Percentiles rank a stretch among this genome's conserved stretches.
Conservation (phyloP, 2,113 vertebrate species). For the Puffinus mauretanicus region DNA sequence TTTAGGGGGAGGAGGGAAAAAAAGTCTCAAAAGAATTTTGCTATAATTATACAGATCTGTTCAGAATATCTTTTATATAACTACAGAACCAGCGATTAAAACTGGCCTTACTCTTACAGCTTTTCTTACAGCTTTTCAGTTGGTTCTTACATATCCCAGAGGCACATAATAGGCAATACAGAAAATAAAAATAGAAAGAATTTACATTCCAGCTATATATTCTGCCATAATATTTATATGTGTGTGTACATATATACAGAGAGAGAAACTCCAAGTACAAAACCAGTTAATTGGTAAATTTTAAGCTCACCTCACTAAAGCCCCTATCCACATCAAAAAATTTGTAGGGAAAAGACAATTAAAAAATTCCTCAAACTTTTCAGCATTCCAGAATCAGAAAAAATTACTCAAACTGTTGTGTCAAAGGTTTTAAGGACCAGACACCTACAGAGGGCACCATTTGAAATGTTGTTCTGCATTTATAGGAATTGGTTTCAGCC, state of each 20-base stretch:
- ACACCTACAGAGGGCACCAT: not conserved
- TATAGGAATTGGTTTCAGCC: not conserved
- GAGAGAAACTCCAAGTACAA: conserved; percentile 23
- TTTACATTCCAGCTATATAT: conserved; percentile 27
- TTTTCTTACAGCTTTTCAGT: conserved; percentile 33
- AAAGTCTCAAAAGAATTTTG: not conserved
- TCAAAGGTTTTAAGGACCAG: not conserved
- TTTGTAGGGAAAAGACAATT: not conserved
- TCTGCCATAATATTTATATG: not conserved
- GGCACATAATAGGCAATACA: conserved; percentile 48
- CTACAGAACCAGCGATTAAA: conserved; percentile 4
- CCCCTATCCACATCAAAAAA: not conserved
- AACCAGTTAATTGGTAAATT: conserved; percentile 19
- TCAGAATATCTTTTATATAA: conserved; percentile 24
- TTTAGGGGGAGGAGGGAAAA: not conserved
- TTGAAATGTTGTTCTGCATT: not conserved
- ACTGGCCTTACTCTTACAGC: conserved; percentile 5
- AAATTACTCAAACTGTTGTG: not conserved
- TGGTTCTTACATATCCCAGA: conserved; percentile 32
- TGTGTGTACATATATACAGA: not conserved
- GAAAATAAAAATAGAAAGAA: conserved; percentile 55
- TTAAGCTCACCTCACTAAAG: not conserved
- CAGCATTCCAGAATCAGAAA: not conserved
- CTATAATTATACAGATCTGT: not conserved
- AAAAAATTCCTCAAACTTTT: not conserved